A percentile compares a stretch with the other conserved stretches of the same genome.
Conservation (phyloP, 35 echinoderm and acorn worm genomes). For the Heliocidaris tuberculata region DNA sequence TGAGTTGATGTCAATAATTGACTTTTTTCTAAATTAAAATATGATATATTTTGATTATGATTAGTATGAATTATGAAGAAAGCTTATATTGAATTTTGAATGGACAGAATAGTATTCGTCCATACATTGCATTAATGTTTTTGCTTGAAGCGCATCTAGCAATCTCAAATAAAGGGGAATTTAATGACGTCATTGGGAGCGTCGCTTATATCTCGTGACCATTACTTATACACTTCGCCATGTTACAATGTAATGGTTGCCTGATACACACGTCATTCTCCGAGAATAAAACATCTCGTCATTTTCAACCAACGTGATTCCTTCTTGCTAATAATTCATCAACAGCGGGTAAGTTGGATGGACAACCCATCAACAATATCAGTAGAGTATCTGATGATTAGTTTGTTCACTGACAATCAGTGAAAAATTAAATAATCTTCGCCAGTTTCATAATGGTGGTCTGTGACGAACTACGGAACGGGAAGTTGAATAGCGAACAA, state of each 20-base stretch:
- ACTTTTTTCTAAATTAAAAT: no score
- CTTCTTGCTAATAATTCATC: conserved; percentile 24
- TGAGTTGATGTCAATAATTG: no score
- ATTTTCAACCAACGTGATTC: conserved; percentile 65
- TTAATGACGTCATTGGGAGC: conserved; percentile 9
- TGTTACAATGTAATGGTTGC: neutral
- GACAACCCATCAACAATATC: conserved; percentile 10
- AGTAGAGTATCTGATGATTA: neutral
- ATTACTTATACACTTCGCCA: conserved; percentile 12
- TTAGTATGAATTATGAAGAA: no score
- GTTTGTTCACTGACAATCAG: conserved; percentile 33
- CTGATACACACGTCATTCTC: conserved; percentile 49
- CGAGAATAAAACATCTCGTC: conserved; percentile 64
- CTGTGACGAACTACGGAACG: neutral
- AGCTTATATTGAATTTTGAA: no score
- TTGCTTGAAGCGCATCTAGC: neutral
- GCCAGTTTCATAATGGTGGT: neutral
- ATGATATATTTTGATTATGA: no score
- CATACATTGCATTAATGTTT: no score
- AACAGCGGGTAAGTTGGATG: conserved; percentile 39
- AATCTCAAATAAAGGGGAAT: neutral
- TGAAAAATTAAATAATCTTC: neutral
- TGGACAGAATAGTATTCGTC: no score
- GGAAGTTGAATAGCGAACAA: conserved; percentile 14
- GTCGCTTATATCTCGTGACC: conserved; percentile 22